Evolutionary conservation across 2,797 vertebrate genomes (phyloP), one percentile per base, ranked within the genome.

Genomic region (Pempheris klunzingeri): DNA sequence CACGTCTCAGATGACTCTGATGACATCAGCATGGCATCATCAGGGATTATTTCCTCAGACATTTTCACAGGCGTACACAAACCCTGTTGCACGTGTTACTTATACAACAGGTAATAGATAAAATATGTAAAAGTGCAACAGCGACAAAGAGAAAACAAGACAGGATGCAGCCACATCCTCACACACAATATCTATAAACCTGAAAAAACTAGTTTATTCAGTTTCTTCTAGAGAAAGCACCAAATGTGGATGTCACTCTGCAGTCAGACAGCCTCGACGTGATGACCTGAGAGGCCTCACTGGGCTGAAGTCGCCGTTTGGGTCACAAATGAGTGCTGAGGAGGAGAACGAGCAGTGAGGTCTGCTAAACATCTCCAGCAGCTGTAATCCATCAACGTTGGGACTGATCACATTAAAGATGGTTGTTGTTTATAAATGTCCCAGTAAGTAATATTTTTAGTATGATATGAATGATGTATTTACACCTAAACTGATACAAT

Each of bases 21-120:
- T 71, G 53, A 78, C 68, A 36, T 68, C 43, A 46, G 22, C 1
- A 2, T 44, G 72, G 47, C 32, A 43, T 39, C 60, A 70, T 17
- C n/a, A 39, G 41, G 15, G 20, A 7, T 30, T 15, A 17, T 52
- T 12, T 28, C 63, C 36, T 61, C 20, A 57, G 60, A 55, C 72
- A 12, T 73, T 38, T 36, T 55, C 28, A 71, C 10, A 8, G 18
- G 24, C 57, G 3, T 53, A 24, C 18, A 30, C 20, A 20, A 18
- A 28, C 11, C 11, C 5, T 10, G 30, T 32, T 32, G 30, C 6
- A 32, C 30, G 8, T 22, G 36, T 41, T 15, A 7, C 4, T 28
- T n/a, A 7, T 11, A 41, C 30, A n/a, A 58, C 34, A 50, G 14
- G 34, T 13, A 39, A 43, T 30, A n/a, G 4, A 22, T 22, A 22